phyloP scores from a whole-genome alignment of 2,797 vertebrate species.

The Sebastes itinus region DNA sequence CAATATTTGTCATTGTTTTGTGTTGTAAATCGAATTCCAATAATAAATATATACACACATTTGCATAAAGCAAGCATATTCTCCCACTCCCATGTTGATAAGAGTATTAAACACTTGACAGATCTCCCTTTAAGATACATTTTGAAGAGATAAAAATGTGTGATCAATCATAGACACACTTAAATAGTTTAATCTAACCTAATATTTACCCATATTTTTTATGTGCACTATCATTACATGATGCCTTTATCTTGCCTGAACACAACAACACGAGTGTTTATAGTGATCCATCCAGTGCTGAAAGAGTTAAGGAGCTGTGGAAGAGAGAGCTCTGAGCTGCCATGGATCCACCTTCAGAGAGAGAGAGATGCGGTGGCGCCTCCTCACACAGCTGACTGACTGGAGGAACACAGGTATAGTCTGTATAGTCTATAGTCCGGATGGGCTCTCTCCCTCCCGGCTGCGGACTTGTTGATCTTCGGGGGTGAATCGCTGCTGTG shows the following conservation, averaged over 20 bases:
- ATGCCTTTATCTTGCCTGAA: background rate
- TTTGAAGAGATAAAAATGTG: too few relatives aligned
- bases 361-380: conserved; percentile 59
- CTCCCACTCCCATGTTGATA: too few relatives aligned
- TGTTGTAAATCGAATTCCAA: too few relatives aligned
- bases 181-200: too few relatives aligned
- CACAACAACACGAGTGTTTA: background rate
- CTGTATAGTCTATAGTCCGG: conserved; percentile 12
- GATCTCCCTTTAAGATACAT: too few relatives aligned
- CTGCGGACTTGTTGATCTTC: conserved; percentile 83
- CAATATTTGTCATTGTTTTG: too few relatives aligned
- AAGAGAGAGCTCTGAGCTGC: conserved; percentile 40
- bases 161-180: too few relatives aligned
- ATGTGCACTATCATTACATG: background rate
- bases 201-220: background rate
- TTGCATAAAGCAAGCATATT: too few relatives aligned
- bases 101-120: too few relatives aligned
- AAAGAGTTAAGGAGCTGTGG: conserved; percentile 68
- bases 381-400: conserved; percentile 68
- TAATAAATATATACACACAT: too few relatives aligned
- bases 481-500: conserved; percentile 26
- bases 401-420: conserved; percentile 45
- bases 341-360: conserved; percentile 59
- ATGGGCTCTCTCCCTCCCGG: conserved; percentile 22
- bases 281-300: conserved; percentile 21